Conservation (phyloP, 1,140 invertebrate species). For the Leptonema lineaticorne region DNA sequence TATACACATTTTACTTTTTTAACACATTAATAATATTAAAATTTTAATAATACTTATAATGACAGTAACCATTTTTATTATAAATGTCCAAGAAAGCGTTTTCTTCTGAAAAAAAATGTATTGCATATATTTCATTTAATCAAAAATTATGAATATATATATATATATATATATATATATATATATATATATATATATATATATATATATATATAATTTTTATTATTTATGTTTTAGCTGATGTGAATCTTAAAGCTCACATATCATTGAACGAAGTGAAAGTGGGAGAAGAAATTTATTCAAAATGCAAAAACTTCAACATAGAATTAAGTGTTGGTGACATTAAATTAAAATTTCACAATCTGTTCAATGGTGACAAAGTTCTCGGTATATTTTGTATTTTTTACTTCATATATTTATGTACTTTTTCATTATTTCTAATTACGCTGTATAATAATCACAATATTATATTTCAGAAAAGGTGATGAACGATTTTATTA, state of each 20-base stretch:
- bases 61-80: too few species aligned
- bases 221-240: constrained; percentile 48
- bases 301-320: constrained; percentile 57
- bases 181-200: background rate
- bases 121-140: background rate
- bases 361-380: constrained; percentile 65
- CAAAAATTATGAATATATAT: too few species aligned
- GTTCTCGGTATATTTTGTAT: constrained; percentile 48
- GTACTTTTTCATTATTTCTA: background rate
- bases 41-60: too few species aligned
- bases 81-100: too few species aligned
- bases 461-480: constrained; percentile 13
- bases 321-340: constrained; percentile 58
- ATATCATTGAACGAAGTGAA: constrained; percentile 54
- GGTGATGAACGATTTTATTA: constrained; percentile 12
- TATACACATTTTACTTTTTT: too few species aligned
- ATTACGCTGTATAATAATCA: too few species aligned
- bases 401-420: background rate
- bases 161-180: too few species aligned
- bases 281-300: constrained; percentile 46
- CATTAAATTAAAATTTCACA: constrained; percentile 57
- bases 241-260: constrained; percentile 58
- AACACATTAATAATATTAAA: too few species aligned
- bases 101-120: too few species aligned
- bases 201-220: background rate